phyloP scores from a whole-genome alignment of 2,888 invertebrate species.

The Ellobium chinense region DNA sequence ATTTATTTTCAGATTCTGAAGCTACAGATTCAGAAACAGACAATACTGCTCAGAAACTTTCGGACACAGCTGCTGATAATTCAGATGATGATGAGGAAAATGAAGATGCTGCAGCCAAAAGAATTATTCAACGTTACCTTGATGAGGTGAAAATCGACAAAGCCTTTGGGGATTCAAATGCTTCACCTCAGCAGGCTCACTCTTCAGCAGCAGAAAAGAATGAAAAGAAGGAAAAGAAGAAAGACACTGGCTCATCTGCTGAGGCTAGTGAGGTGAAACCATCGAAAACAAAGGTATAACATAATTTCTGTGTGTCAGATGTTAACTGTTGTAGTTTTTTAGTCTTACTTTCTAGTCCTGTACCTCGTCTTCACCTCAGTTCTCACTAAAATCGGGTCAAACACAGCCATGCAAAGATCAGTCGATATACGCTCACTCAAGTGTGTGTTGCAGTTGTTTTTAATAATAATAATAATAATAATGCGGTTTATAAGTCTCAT shows the following conservation, averaged over 20 bases:
- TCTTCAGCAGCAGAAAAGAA: neutral
- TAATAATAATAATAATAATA: too few relatives aligned
- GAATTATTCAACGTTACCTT: conserved; percentile 41
- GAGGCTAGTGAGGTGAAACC: neutral
- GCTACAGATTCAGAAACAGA: conserved; percentile 10
- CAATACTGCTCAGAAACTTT: conserved; percentile 8
- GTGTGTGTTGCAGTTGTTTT: too few relatives aligned
- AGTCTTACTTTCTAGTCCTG: too few relatives aligned
- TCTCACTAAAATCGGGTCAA: too few relatives aligned
- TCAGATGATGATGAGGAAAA: conserved; percentile 25
- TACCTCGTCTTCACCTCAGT: too few relatives aligned
- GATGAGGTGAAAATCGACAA: conserved; percentile 69
- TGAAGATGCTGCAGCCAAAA: conserved; percentile 34
- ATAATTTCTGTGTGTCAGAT: too few relatives aligned
- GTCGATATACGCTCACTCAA: too few relatives aligned
- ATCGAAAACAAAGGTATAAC: neutral
- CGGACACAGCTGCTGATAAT: neutral
- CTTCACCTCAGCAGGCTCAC: neutral
- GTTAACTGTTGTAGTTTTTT: too few relatives aligned
- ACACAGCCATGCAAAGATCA: too few relatives aligned
- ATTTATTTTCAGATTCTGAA: conserved; percentile 1
- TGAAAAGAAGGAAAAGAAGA: neutral
- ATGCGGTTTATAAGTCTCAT: too few relatives aligned
- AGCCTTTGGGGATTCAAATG: conserved; percentile 39
- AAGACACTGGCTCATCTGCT: neutral